Base-by-base conservation (phyloP, 2,888 invertebrate species). In the Patella pellucida region DNA sequence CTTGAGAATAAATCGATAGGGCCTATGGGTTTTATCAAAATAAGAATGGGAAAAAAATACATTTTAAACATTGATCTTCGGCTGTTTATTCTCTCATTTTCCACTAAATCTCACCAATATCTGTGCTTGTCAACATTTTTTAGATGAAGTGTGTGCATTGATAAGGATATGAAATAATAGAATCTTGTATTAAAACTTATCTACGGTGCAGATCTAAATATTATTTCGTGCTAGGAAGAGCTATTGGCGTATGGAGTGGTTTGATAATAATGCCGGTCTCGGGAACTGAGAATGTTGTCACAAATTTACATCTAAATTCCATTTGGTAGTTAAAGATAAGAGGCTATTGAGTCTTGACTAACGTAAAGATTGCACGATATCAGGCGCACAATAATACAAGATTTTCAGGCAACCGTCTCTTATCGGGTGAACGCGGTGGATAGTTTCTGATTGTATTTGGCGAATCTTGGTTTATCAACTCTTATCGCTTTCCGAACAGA, bases 241-340 rank as follows among this genome's bases (percentile, higher is more conserved):
- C 19, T 23, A 23, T 62, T 23, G 62, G 19, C 23, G 62, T 62
- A 62, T 62, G 62, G 62, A 62, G 62, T 62, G 62, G 62, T 23
- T 62, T 62, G 62, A 62, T 62, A 62, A 62, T 62, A 62, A 62
- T 19, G 19, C 62, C 19, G 14, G 62, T 23, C 62, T 19, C 62
- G 62, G 19, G 62, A 62, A 23, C 23, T 62, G 19, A 62, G 62
- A 62, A 62, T 62, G 62, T 62, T 62, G 62, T 62, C 62, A 62
- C 62, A 62, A 62, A 62, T 62, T 62, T 62, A 62, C 62, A 62
- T 62, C 62, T 62, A 62, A 62, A 62, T 62, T 62, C 62, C 62
- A 62, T 62, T 62, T 62, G 62, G 62, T 62, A 62, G 62, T 62
- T 62, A 23, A 23, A 62, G 62, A 62, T 62, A 62, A 62, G 62